Conservation (phyloP, 23 tunicate genomes). For the Ciona savignyi region DNA sequence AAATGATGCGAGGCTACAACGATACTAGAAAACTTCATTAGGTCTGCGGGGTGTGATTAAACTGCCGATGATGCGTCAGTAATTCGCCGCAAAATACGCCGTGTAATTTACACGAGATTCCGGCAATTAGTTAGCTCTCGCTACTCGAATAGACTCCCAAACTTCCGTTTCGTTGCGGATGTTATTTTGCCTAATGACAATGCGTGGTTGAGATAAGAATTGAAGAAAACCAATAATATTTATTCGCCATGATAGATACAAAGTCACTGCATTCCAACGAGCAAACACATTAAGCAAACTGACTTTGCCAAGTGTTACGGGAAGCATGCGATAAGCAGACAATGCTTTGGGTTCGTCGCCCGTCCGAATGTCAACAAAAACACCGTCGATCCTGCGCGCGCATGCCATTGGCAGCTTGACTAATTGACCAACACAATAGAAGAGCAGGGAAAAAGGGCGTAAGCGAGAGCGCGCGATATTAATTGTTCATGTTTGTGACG, state of each 20-base stretch:
- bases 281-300: constrained; percentile 1
- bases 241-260: background rate
- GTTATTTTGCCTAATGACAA: background rate
- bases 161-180: too few species aligned
- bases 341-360: background rate
- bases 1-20: background rate
- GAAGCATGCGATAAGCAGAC: background rate
- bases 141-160: background rate
- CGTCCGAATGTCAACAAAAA: background rate
- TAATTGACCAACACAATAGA: background rate
- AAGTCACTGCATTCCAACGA: background rate
- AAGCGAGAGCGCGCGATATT: background rate
- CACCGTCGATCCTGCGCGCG: background rate
- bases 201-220: background rate
- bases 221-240: background rate
- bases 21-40: background rate
- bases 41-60: background rate
- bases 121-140: background rate
- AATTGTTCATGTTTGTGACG: constrained; percentile 4
- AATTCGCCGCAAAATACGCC: background rate
- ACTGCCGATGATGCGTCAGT: background rate
- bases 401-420: background rate
- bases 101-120: background rate
- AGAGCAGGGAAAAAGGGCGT: background rate
- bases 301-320: background rate